Evolutionary conservation across 2,113 vertebrate species (phyloP).

Genomic region (Poeciliopsis prolifica): DNA sequence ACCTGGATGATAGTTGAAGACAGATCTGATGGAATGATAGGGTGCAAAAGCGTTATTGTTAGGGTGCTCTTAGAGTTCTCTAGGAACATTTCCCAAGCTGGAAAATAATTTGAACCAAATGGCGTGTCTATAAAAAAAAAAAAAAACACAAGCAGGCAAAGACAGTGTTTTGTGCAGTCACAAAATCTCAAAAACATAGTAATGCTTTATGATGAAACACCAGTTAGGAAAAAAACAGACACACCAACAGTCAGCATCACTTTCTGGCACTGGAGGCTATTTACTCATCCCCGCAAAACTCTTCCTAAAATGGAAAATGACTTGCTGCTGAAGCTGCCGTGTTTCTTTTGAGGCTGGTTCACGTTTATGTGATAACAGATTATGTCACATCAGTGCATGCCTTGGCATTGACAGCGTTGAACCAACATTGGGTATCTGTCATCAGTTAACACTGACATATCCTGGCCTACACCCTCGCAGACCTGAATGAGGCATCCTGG

Average conservation of each 20-base stretch:
- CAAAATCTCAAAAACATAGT: slow-evolving; percentile 4
- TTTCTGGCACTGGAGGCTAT: slow-evolving; percentile 44
- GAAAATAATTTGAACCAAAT: slow-evolving; percentile 38
- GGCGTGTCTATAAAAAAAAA: slow-evolving; percentile 4
- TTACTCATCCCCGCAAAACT: slow-evolving; percentile 38
- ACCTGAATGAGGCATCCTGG: slow-evolving; percentile 33
- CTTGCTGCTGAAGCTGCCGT: slow-evolving; percentile 32
- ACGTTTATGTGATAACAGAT: slow-evolving; percentile 64
- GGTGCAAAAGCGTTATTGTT: background rate
- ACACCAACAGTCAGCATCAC: slow-evolving; percentile 32
- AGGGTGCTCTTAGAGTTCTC: slow-evolving; percentile 11
- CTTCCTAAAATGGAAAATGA: slow-evolving; percentile 67
- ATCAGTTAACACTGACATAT: slow-evolving; percentile 48
- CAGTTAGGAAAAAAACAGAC: slow-evolving; percentile 14
- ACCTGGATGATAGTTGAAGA: background rate
- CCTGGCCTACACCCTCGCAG: slow-evolving; percentile 44
- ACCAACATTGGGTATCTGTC: slow-evolving; percentile 58
- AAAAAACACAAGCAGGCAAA: background rate
- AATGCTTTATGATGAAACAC: slow-evolving; percentile 25
- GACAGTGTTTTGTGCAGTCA: slow-evolving; percentile 12
- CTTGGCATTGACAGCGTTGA: slow-evolving; percentile 51
- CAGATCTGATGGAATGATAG: background rate
- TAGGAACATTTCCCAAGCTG: slow-evolving; percentile 13
- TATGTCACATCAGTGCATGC: slow-evolving; percentile 58
- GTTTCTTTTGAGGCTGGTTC: slow-evolving; percentile 64